Base-by-base conservation (phyloP, 2,888 invertebrate genomes). In the Loripinus fragilis region DNA sequence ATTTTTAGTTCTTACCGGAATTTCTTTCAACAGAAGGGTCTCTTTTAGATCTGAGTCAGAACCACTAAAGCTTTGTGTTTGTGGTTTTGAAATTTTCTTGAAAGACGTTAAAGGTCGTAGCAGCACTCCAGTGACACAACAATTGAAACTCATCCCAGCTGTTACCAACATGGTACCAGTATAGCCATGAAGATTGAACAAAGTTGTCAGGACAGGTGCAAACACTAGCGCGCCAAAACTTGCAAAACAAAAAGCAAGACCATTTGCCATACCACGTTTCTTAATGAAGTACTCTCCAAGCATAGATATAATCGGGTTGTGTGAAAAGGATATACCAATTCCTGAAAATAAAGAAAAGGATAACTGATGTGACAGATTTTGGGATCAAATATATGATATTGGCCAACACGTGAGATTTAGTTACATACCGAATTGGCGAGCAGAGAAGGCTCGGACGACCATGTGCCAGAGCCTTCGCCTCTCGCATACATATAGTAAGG, bases 251-350 rank as follows among this genome's bases (percentile, higher is more conserved):
- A 45, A 77, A 0, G 77, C 77, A 1, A 77, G 17, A 0, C 77
- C 73, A 42, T 72, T 77, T 0, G 77, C 77, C 33, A 73, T 35
- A 25, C 68, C 77, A 15, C 77, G 42, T 25, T 65, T 68, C 69
- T 73, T 77, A 33, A 48, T n/a, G 25, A 77, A 77, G 33, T 77
- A 77, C 33, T 77, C 77, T n/a, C 50, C 72, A 2, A 77, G 15
- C 30, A 73, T 73, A 8, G 77, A 42, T 3, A 55, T 72, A n/a
- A 72, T 38, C 25, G 77, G 77, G 17, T 72, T 52, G n/a, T 77
- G 77, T 17, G 68, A 35, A 55, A 77, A 45, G 33, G 68, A 25
- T 12, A 67, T 42, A 10, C 64, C 77, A 41, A 77, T 30, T 25
- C 72, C 77, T 77, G 55, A 64, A 77, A 75, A n/a, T n/a, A n/a